Percentiles rank a stretch among this genome's conserved stretches.
Conservation (phyloP, 2,888 invertebrate genomes). For the Cheilosia urbana region DNA sequence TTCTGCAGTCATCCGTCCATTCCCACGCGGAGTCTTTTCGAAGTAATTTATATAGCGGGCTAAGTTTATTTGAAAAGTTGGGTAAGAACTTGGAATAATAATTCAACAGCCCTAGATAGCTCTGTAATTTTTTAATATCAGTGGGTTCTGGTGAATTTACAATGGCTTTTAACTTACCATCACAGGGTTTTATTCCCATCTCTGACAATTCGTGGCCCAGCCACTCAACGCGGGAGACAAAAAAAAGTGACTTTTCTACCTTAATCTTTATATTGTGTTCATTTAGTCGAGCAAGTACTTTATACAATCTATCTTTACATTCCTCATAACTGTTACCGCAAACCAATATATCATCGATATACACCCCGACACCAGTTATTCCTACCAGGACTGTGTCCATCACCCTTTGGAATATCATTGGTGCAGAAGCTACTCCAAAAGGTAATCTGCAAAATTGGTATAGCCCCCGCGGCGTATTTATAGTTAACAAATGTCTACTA, state of each 20-base stretch:
- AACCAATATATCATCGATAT: constrained; percentile 57
- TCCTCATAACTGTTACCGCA: constrained; percentile 18
- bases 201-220: background rate
- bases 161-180: background rate
- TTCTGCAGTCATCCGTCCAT: background rate
- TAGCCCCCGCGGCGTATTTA: constrained; percentile 48
- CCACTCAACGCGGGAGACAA: no score
- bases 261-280: constrained; percentile 5
- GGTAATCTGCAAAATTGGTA: constrained; percentile 49
- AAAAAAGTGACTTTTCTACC: no score
- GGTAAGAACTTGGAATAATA: constrained; percentile 10
- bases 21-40: constrained; percentile 11
- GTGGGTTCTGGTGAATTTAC: no score
- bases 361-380: constrained; percentile 39
- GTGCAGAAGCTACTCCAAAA: constrained; percentile 48
- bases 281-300: background rate
- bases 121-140: background rate
- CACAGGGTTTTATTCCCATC: background rate
- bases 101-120: background rate
- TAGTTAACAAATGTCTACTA: constrained; percentile 24
- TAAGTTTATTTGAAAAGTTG: constrained; percentile 14
- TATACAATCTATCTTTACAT: background rate
- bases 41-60: constrained; percentile 6
- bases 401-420: constrained; percentile 58
- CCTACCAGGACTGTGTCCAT: constrained; percentile 46